Base-by-base conservation (phyloP, 2,888 invertebrate genomes). In the Dolomedes plantarius region DNA sequence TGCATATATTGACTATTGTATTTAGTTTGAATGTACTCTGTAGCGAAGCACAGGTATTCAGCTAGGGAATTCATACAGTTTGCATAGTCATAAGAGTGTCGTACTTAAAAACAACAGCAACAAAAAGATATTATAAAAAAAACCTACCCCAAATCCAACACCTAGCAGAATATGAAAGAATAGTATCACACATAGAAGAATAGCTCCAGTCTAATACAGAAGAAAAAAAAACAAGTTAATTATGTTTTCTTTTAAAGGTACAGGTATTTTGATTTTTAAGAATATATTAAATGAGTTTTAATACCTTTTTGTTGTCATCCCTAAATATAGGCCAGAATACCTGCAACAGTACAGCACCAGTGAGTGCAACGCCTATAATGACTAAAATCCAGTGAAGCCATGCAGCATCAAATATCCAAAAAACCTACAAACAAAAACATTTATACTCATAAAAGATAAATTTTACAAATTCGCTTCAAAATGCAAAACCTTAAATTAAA, bases 331-430 rank as follows among this genome's bases (percentile, higher is more conserved):
- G 96, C 90, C 95, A 93, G 11, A 98, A 93, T 86, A 97, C 95
- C 86, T 95, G 93, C 28, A 97, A 93, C 16, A 99, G 93, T 1
- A 98, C 97, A 27, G 94, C 94, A 7, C 97, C 97, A 0, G 98
- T 98, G 32, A 98, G 92, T 39, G 95, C 92, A 0, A 97, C 95
- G 0, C 96, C 97, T 89, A 95, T 92, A 46, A 96, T 92, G 0
- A 97, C 96, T 69, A 98, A 93, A 6, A 95, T 90, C 98, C 98
- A 98, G 90, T 97, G 97, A 36, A 98, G 93, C 94, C 95, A 94
- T 28, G 93, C 93, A 16, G 94, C 92, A 65, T 91, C 92, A 89
- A 98, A 95, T 0, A 96, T 95, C 97, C 98, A 98, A 56, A 98
- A 92, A 88, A 98, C 90, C 93, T 93, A 89, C 28, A 75, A 11